Base-by-base conservation (phyloP, 2,888 invertebrate species). In the Tridacna gigas region DNA sequence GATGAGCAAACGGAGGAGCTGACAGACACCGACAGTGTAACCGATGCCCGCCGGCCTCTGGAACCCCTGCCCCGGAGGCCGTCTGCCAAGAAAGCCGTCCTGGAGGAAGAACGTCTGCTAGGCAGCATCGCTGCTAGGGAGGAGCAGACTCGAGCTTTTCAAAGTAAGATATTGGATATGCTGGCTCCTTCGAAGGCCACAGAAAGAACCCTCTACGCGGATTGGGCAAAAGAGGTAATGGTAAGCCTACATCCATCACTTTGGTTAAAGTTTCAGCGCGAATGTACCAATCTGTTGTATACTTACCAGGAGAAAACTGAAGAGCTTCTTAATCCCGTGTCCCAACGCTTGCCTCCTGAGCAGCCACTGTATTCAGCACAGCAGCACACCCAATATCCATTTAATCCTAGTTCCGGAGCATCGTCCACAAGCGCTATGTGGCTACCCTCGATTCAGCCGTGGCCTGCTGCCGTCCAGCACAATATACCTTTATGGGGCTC, bases 191-290 rank as follows among this genome's bases (percentile, higher is more conserved):
- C 77, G 22, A 82, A 78, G 74, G 77, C 74, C 25, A 82, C 78
- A 22, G 75, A 79, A 67, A 79, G 82, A 61, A 74, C 82, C n/a
- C 37, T 25, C 18, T 78, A 74, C 37, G 78, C 74, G 71, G 79
- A 82, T 45, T 78, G 78, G 66, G 74, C 82, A 77, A 81, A 77
- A 65, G 77, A 77, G 77, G 82, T 77, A 47, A 82, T 82, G 77
- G 60, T 77, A 56, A 69, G 61, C 69, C 67, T 77, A 37, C 74
- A 82, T 56, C 77, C 77, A 51, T 82, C 82, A 77, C 82, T 82
- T 47, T 77, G 82, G 77, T 28, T 77, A 37, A 71, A 75, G 78
- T 82, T 79, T 65, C 79, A 82, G 75, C 69, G 75, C 25, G 74
- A 82, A 63, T 71, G 76, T 63, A 67, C 69, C 69, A 74, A 75